Evolutionary conservation across 2,797 vertebrate genomes (phyloP), one percentile per base, ranked within the genome.

Genomic region (Malacoctenus gilli): DNA sequence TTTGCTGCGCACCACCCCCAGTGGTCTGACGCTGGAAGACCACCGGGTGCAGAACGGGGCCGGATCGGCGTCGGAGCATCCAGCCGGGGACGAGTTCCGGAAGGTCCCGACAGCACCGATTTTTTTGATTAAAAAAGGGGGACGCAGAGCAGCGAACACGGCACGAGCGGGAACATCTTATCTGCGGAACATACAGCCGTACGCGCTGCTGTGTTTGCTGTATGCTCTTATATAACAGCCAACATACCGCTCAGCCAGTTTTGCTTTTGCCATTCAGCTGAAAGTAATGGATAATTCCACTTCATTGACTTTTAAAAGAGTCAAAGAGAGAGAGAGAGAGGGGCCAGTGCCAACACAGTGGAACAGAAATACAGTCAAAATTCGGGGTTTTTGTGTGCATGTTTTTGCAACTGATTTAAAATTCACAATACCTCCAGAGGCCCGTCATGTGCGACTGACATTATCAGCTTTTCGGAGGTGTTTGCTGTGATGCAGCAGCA

Each of bases 201-300:
- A 56, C 11, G 44, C 48, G 51, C 51, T 59, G 42, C 47, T 70
- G 42, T 56, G 54, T 75, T 66, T 71, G 61, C 46, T 67, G 44
- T 48, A 42, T 54, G 53, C 40, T 39, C 59, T 82, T 83, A 82
- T 73, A 64, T 70, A 84, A 85, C 62, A 43, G 16, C 47, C 38
- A 54, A 35, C 58, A 60, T 68, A 75, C 34, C 64, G 62, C 60
- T 77, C 67, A 70, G 73, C 67, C 68, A 72, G 74, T 77, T 75
- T 59, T 65, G 49, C 53, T 63, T 77, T 59, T 68, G 61, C 53
- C 58, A 61, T 69, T 71, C 75, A 61, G 42, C 68, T 77, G 74
- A 67, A 72, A 80, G 59, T 71, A 78, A 85, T 69, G 40, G 49
- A 62, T 71, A 39, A 65, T 84, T 83, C 62, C 68, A 73, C 65